Base-by-base conservation (phyloP, 2,797 vertebrate species). In the Aphelocoma californica region DNA sequence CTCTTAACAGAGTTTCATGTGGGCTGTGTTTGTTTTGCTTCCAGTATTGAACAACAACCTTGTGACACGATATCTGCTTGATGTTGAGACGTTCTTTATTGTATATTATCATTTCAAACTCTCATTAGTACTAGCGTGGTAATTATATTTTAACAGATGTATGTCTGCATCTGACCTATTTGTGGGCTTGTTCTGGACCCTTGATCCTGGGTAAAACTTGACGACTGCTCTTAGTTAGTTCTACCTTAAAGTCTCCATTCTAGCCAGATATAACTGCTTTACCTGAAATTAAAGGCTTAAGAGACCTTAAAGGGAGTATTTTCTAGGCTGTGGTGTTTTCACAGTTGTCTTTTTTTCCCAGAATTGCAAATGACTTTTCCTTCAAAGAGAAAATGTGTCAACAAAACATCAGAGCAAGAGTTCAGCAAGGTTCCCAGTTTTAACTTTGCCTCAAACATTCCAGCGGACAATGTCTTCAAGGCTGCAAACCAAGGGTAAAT, bases 381-480 rank as follows among this genome's bases (percentile, higher is more conserved):
- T 84, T 95, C 94, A 24, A 98, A 97, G 95, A 98, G 95, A 70
- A 91, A 95, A 2, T 89, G 96, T 18, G 77, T 87, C 38, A 62
- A 83, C 78, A 98, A 96, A 73, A 51, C 83, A 64, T 81, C 80
- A 62, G 95, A 97, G 26, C 28, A 85, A 1, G 93, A 96, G 23
- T 84, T 90, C 86, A 89, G 48, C 62, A 91, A 82, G 81, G 75
- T 92, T 72, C 88, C 92, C 56, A 92, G 58, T 64, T 87, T 96
- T 29, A 86, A 81, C 25, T 96, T 96, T 19, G 51, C 62, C 66
- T 90, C 82, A 25, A 92, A 42, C 4, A 0, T 82, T 62, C 71
- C 92, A 31, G 81, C 18, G 2, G 75, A 88, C 38, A 60, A 51
- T 47, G 66, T 93, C 66, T 92, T 94, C 70, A 97, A 95, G 91